A percentile compares a stretch with the other conserved stretches of the same genome.
Evolutionary conservation across 2,888 invertebrate species (phyloP).

Genomic region (Agrochola circellaris): DNA sequence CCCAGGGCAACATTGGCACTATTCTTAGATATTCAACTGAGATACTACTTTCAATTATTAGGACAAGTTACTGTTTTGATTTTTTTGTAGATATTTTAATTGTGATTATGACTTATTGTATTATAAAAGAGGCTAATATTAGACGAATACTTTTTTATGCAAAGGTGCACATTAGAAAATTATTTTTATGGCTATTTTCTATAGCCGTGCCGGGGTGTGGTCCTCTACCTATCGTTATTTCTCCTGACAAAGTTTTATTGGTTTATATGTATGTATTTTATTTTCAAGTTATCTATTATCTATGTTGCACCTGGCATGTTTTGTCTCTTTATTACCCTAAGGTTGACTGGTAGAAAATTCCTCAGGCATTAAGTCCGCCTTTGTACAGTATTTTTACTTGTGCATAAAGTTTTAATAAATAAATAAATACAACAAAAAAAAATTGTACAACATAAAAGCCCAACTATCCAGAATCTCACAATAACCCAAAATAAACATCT

Average conservation of each 20-base stretch:
- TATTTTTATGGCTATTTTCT: not conserved
- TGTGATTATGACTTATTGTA: not conserved
- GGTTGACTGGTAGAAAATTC: too few species aligned
- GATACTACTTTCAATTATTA: not conserved
- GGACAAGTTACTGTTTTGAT: not conserved
- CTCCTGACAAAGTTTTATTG: too few species aligned
- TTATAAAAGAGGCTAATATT: too few species aligned
- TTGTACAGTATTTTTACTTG: too few species aligned
- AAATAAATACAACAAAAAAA: not conserved
- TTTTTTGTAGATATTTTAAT: not conserved
- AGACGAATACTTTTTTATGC: not conserved
- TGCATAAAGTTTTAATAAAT: too few species aligned
- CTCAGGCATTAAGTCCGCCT: too few species aligned
- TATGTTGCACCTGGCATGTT: too few species aligned
- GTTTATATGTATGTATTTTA: too few species aligned
- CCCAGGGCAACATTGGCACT: not conserved
- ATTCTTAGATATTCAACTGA: not conserved
- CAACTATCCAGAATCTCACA: not conserved
- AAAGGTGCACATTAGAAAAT: not conserved
- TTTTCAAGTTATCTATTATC: too few species aligned
- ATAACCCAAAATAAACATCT: conserved; percentile 6
- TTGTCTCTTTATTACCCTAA: too few species aligned
- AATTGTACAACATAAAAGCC: too few species aligned
- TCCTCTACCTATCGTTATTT: too few species aligned
- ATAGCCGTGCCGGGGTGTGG: not conserved